Evolutionary conservation across 2,888 invertebrate genomes (phyloP), one percentile per base, ranked within the genome.

Genomic region (Acanthosoma haemorrhoidale): DNA sequence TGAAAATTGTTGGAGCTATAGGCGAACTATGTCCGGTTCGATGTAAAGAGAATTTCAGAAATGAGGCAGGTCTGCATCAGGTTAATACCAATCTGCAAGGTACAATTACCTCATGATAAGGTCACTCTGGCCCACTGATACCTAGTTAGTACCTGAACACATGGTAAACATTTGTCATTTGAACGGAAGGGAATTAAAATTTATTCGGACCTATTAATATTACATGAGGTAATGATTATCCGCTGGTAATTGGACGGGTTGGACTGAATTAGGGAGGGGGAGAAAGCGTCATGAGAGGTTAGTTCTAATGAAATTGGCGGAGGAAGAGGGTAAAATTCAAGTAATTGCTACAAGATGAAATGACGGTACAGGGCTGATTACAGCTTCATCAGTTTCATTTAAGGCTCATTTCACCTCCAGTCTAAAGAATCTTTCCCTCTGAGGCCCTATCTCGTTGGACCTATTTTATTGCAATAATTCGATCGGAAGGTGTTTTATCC

Each of bases 331-430:
- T 43, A 21, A 51, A 51, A 51, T 51, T 51, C 51, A 51, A 25
- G 51, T 51, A 51, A 51, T 51, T 51, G 51, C 51, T 25, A 51
- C 8, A 25, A 25, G 25, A 51, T 25, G 51, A 51, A 25, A 51
- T 51, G 21, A n/a, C n/a, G n/a, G n/a, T n/a, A n/a, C n/a, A n/a
- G n/a, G n/a, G 51, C 61, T 61, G 61, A 61, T 61, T 61, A 61
- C 34, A 32, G 34, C 61, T 61, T 61, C 61, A 61, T 61, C 61
- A 61, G 61, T 34, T 61, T 61, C 61, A 38, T 61, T 61, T 61
- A 61, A 61, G 36, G 9, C 61, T 36, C 21, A 61, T 61, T 36
- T 36, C 61, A 21, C 21, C 61, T 32, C 31, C n/a, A 51, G 51
- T 51, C 51, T 51, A 21, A 25, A 21, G 51, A 43, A n/a, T n/a